Evolutionary conservation across 92 coral and sea anemone species (phyloP), one percentile per base, ranked within the genome.

Genomic region (Palythoa grandis): DNA sequence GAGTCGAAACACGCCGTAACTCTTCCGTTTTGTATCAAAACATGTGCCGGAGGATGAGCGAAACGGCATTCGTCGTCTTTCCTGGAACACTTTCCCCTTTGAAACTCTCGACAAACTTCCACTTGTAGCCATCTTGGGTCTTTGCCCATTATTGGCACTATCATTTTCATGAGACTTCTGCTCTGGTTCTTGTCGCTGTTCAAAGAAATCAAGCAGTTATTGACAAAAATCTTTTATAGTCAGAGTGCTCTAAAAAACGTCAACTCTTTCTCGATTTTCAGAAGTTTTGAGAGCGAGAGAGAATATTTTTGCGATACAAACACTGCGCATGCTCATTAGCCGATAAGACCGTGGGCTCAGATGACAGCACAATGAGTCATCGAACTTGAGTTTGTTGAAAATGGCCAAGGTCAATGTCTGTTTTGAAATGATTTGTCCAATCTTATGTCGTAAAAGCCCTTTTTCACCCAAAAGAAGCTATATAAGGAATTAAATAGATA

Each of bases 1-100:
- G 99, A 96, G 93, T 96, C 99, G 93, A 96, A 96, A 91, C 99
- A 96, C 47, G 99, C 99, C 85, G 99, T 96, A 86, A 96, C 99
- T 88, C 92, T 95, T 74, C 99, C 99, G 88, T 91, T 96, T 77
- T 96, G 98, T 57, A 96, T 90, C 65, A 89, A 92, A 88, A 96
- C 98, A 89, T 94, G 95, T 89, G 95, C 93, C 87, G 94, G 98
- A 70, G 99, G 99, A 93, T 96, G 99, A 72, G 99, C 99, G 95
- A 94, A 96, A 67, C 99, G 95, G 77, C 99, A 96, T 90, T 96
- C 99, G 66, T 95, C 93, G 76, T 95, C 99, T 85, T 90, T 91
- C 76, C 99, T 86, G 69, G 98, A 90, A 90, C 99, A 96, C 83
- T 95, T 96, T 91, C 99, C 99, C 80, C 99, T 91, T 88, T 96